These are phyloP conservation scores for Garrulus glandarius DNA, from an alignment of 2,797 vertebrate genomes.

Conservation along the genomic window DNA sequence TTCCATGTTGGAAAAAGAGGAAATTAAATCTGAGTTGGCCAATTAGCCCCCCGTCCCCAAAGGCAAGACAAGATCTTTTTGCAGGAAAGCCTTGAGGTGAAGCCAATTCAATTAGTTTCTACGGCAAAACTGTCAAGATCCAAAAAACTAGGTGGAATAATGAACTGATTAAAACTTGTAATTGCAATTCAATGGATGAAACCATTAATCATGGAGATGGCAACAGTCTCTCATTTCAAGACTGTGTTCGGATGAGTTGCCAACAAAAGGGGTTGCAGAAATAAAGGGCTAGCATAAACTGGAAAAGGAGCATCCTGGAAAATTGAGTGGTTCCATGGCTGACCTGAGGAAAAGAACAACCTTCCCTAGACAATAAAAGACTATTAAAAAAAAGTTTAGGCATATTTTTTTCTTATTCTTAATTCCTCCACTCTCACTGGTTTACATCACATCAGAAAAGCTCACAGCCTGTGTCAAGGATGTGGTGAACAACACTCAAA, in stretches of 20 bases:
- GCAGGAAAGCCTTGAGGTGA: constrained; percentile 62
- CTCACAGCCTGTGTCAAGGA: background rate
- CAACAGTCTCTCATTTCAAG: constrained; percentile 37
- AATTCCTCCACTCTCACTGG: background rate
- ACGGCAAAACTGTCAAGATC: constrained; percentile 62
- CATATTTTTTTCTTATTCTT: background rate
- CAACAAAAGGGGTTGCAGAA: background rate
- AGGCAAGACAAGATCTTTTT: constrained; percentile 49
- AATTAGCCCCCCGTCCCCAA: constrained; percentile 42
- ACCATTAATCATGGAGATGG: constrained; percentile 66
- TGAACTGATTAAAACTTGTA: constrained; percentile 75
- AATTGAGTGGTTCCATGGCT: background rate
- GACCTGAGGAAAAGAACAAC: background rate
- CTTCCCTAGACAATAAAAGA: background rate
- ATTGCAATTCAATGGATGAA: constrained; percentile 71
- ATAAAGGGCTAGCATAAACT: background rate
- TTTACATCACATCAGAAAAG: background rate
- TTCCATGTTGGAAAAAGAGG: background rate
- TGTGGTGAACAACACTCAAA: background rate
- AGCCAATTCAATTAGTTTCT: constrained; percentile 75
- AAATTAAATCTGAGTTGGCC: constrained; percentile 48
- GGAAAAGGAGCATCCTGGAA: background rate
- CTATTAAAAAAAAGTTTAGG: background rate
- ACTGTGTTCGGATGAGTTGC: background rate
- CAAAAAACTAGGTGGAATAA: constrained; percentile 71